Base-by-base conservation (phyloP, 2,113 vertebrate species). In the Steatornis caripensis region DNA sequence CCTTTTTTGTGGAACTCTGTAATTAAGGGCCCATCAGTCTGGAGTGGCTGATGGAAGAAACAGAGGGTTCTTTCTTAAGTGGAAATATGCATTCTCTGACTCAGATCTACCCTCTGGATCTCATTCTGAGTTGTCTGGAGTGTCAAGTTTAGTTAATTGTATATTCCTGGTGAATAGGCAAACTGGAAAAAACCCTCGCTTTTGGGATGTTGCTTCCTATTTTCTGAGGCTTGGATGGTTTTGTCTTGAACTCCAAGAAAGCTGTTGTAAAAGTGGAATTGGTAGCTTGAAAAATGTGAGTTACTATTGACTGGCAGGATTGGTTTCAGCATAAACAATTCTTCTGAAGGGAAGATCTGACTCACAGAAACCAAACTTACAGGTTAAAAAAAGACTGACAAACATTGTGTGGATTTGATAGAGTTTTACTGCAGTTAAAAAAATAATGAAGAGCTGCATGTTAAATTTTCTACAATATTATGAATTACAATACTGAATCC, bases 371-470 rank as follows among this genome's bases (percentile, higher is more conserved):
- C 9, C 20, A 92, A 93, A 96, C 97, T 97, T 94, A 71, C 84
- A 87, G n/a, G 8, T 95, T 93, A 62, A 95, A 65, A 87, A 87
- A 61, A 0, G 4, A 19, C 18, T 6, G 84, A 61, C 41, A 86
- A 85, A 89, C 64, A 68, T 57, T 91, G 87, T 81, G 69, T 91
- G 76, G 51, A 81, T 95, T 97, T 97, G 92, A 97, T 93, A 97
- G 96, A 97, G 95, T 93, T 97, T 98, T 85, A 84, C 48, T 68
- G 97, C 93, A 61, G 80, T 95, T 95, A 96, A 97, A 98, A 97
- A 96, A 97, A 97, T 95, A 97, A 97, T 89, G 94, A 97, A 96
- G 90, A 97, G 32, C 58, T 72, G 83, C 68, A 87, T 93, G 91
- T 94, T 97, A 96, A 77, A 86, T 97, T 97, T 98, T 96, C 91